Evolutionary conservation across 2,113 vertebrate species (phyloP), one percentile per base, ranked within the genome.

Genomic region (Anseranas semipalmata): DNA sequence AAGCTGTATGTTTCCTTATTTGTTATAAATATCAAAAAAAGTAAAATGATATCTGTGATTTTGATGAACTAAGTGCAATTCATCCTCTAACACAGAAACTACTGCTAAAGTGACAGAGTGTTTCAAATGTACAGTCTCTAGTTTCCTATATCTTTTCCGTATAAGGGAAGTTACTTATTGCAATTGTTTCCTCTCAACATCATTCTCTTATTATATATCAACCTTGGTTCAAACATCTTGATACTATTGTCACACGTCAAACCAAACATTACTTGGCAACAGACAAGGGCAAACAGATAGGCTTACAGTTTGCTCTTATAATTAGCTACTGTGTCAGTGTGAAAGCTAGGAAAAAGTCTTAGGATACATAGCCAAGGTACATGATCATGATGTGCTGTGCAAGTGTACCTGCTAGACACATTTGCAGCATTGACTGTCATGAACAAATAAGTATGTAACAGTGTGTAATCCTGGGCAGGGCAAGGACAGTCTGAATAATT

Each of bases 221-320:
- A 30, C 55, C 79, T 94, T 91, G 59, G 65, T 89, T 84, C 60
- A 90, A 86, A 84, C 39, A 82, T 73, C 76, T 95, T 86, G 73
- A 94, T 88, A 77, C 94, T 90, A 96, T 87, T 92, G 92, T 93
- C 79, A 30, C 58, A 52, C 27, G 12, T 75, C 83, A 93, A 85
- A 92, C 81, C 50, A 74, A 90, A 73, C 87, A 97, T 93, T 96
- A 76, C 93, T 93, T 95, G 92, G 94, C 96, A 97, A 93, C 87
- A 93, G 85, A 60, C 97, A 98, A 98, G 97, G 97, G 93, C 97
- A 98, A 97, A 97, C 85, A 97, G 97, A 98, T 98, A 97, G 95
- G 90, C 89, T 98, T 98, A 98, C 97, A 94, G 87, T 93, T 96
- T 93, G 93, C 83, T 98, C 97, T 94, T 98, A 98, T 98, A 98